Evolutionary conservation across 2,113 vertebrate species (phyloP).

Genomic region (Microcebus lehilahytsara): DNA sequence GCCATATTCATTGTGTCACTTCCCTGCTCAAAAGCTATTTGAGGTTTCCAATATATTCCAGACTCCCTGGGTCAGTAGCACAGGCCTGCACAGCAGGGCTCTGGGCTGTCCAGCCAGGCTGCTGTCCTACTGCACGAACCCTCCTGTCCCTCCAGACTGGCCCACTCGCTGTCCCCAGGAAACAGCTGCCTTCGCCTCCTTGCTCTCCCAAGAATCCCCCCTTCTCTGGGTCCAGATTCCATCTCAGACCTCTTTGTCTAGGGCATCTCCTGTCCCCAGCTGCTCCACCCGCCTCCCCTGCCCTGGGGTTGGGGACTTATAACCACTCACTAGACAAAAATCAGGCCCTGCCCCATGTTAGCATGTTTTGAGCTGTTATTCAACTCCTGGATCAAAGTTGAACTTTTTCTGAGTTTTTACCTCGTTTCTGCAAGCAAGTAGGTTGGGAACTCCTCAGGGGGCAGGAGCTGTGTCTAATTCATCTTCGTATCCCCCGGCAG

Average conservation of each 20-base stretch:
- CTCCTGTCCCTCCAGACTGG: background rate
- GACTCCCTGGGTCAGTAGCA: background rate
- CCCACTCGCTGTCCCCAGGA: background rate
- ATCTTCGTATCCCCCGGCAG: slow-evolving; percentile 34
- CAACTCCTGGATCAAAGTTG: slow-evolving; percentile 8
- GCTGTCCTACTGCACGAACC: background rate
- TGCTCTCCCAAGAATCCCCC: background rate
- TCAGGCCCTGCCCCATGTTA: no score
- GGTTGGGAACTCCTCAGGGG: slow-evolving; percentile 19
- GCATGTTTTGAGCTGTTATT: background rate
- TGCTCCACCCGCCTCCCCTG: background rate
- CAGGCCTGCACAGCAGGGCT: background rate
- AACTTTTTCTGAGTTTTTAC: slow-evolving; percentile 51
- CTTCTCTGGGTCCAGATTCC: background rate
- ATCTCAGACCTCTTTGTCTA: background rate
- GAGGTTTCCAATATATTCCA: background rate
- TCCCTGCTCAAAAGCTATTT: background rate
- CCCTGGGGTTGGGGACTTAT: accelerated
- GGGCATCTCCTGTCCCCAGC: background rate
- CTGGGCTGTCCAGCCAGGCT: background rate
- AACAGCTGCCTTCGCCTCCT: background rate
- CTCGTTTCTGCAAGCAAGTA: slow-evolving; percentile 50
- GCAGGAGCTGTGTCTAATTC: slow-evolving; percentile 12
- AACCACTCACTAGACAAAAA: background rate
- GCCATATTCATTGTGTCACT: background rate